A percentile compares a stretch with the other conserved stretches of the same genome.
Evolutionary conservation across 2,797 vertebrate genomes (phyloP).

Genomic region (Hirundo rustica): DNA sequence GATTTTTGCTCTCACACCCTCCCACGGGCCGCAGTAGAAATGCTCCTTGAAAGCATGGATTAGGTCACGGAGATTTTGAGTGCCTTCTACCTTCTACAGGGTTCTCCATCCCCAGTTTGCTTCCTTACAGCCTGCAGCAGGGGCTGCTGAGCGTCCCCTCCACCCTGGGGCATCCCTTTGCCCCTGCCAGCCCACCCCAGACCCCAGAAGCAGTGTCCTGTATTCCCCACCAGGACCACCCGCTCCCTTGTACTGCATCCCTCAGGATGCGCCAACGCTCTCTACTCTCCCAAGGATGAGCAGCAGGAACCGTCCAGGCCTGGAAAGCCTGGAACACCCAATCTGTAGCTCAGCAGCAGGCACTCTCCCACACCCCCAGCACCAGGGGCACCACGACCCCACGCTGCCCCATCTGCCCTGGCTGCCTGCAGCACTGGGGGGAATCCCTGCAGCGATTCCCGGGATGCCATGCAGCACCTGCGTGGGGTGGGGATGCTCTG

Average conservation of each 20-base stretch:
- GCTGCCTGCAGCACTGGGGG: neutral
- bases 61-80: neutral
- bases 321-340: neutral
- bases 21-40: neutral
- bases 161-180: accelerated
- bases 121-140: neutral
- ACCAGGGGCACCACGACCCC: accelerated
- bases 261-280: accelerated
- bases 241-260: accelerated
- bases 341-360: accelerated
- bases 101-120: neutral
- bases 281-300: neutral
- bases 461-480: neutral
- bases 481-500: neutral
- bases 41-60: neutral
- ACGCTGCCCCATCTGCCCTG: neutral
- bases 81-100: accelerated
- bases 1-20: neutral
- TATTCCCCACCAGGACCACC: neutral
- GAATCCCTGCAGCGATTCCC: accelerated
- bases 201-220: accelerated
- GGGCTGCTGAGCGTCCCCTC: neutral
- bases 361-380: too few relatives aligned
- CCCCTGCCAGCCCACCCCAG: neutral
- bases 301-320: accelerated